Conservation (phyloP, 1,140 invertebrate species). For the Leptopilina clavipes region DNA sequence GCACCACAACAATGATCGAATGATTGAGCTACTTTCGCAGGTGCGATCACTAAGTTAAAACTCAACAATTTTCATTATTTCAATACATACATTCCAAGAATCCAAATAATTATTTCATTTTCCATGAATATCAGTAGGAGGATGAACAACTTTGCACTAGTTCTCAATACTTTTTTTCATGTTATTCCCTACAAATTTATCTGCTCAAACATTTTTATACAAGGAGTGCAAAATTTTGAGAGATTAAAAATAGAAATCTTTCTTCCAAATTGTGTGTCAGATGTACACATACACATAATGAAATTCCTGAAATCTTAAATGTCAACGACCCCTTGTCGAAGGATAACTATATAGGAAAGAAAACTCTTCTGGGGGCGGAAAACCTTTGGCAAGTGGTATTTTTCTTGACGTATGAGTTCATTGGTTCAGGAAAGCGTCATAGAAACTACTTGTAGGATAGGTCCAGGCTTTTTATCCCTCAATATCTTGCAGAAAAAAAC, state of each 20-base stretch:
- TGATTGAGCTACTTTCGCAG: conserved; percentile 58
- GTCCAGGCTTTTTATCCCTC: conserved; percentile 14
- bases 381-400: conserved; percentile 49
- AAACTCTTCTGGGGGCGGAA: conserved; percentile 30
- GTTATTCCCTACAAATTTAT: too few species aligned
- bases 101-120: too few species aligned
- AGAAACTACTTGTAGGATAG: not conserved
- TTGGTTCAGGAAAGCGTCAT: conserved; percentile 6
- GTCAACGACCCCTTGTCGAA: conserved; percentile 55
- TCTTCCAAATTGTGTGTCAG: conserved; percentile 34
- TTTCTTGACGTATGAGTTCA: conserved; percentile 43
- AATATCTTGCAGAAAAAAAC: not conserved
- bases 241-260: not conserved
- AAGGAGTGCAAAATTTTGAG: too few species aligned
- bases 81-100: not conserved
- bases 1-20: conserved; percentile 36
- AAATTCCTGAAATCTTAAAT: conserved; percentile 50
- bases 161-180: too few species aligned
- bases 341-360: conserved; percentile 45
- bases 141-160: too few species aligned
- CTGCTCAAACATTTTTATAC: too few species aligned
- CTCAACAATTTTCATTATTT: conserved; percentile 18
- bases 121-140: too few species aligned
- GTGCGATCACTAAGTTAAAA: conserved; percentile 38
- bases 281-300: too few species aligned